Evolutionary conservation across 2,797 vertebrate genomes (phyloP), one percentile per base, ranked within the genome.

Genomic region (Acanthiza pusilla): DNA sequence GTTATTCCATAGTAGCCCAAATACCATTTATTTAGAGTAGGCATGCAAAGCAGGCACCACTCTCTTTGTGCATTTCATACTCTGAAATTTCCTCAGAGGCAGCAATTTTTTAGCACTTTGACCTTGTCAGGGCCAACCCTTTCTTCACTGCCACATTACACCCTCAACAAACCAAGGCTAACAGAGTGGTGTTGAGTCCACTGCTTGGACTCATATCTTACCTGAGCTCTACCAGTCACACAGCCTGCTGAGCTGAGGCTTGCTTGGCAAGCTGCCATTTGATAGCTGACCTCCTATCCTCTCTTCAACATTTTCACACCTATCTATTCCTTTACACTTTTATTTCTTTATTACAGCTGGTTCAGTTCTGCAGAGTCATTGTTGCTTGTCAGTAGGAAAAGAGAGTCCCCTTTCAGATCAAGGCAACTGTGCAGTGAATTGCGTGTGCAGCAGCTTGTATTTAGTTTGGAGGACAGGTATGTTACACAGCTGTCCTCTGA

Each of bases 321-420:
- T 92, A 12, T 63, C 42, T 43, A 12, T 71, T 86, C 20, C 76
- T 65, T 81, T 85, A 77, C 71, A 57, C 6, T 63, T 79, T 34
- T 53, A 53, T 79, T 92, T 90, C 50, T 86, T 88, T 95, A 30
- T 48, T 77, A 23, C 50, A 61, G 11, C 78, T 77, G 32, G 20
- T 62, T 93, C 62, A 57, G 45, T 88, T 80, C 40, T 86, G 43
- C 34, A 75, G 50, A 82, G 29, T 34, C 40, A 62, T 20, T 71
- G 47, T 38, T 74, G 34, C 15, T 74, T 83, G 21, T 1, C 5
- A 74, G 8, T 8, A 36, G 13, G 45, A 57, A 63, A 70, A 80
- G 25, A 84, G 5, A 7, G 61, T 29, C 43, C n/a, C 16, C 14
- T 18, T 85, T 87, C 23, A 63, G 78, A 55, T 47, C 0, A 12